These are phyloP conservation scores for Temnothorax curvispinosus DNA, from an alignment of 1,140 invertebrate species.

Conservation along the genomic window DNA sequence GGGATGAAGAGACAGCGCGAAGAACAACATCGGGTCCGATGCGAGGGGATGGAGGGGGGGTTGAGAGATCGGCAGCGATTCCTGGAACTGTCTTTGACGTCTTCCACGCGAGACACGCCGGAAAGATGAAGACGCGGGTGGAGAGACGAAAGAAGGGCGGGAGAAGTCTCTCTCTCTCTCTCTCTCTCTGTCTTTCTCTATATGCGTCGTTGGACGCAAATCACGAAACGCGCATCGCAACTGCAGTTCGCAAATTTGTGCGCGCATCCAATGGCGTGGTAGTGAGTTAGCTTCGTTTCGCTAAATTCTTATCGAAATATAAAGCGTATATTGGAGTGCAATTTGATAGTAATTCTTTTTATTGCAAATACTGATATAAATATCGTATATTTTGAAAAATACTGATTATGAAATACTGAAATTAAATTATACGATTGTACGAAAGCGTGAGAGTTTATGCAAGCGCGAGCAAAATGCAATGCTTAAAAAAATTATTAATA, in stretches of 20 bases:
- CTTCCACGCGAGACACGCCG: slow-evolving; percentile 46
- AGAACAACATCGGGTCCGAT: slow-evolving; percentile 60
- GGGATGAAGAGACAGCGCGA: slow-evolving; percentile 37
- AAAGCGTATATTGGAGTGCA: not conserved
- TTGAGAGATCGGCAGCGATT: slow-evolving; percentile 63
- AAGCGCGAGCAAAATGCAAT: not conserved
- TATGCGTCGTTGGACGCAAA: slow-evolving; percentile 70
- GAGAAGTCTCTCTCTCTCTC: slow-evolving; percentile 30
- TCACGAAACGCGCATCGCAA: slow-evolving; percentile 63
- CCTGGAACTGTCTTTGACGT: slow-evolving; percentile 68
- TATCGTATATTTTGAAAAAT: not conserved
- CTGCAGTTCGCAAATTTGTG: slow-evolving; percentile 30
- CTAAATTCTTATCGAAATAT: slow-evolving; percentile 3
- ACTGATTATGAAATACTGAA: not conserved
- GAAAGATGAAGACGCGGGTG: slow-evolving; percentile 6
- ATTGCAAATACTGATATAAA: not conserved
- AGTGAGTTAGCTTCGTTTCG: not conserved
- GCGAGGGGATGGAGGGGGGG: slow-evolving; percentile 31
- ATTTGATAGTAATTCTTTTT: not conserved
- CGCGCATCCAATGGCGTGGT: slow-evolving; percentile 38
- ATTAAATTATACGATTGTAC: not conserved
- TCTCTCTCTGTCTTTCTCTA: slow-evolving; percentile 43
- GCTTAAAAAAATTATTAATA: slow-evolving; percentile 20
- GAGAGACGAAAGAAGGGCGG: slow-evolving; percentile 5
- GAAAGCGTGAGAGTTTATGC: not conserved